Evolutionary conservation across 2,113 vertebrate species (phyloP).

Genomic region (Gnathonemus echidnorhynchus): DNA sequence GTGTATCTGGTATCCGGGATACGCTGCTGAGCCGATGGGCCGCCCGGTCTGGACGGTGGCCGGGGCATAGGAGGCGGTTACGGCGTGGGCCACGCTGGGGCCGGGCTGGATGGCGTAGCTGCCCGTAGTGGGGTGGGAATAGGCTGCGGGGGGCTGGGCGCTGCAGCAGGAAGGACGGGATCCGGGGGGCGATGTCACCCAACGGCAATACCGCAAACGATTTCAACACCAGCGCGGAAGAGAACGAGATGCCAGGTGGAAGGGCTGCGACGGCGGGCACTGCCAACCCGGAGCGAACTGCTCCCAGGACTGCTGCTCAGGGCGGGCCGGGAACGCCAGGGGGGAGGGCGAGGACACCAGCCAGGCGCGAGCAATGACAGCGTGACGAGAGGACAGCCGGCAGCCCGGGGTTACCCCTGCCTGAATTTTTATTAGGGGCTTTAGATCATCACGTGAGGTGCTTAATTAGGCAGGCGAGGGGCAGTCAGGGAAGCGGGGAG

Average conservation of each 20-base stretch:
- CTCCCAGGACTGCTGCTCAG: too few relatives aligned
- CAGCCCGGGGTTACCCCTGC: not conserved
- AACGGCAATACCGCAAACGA: not conserved
- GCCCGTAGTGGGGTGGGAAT: conserved; percentile 54
- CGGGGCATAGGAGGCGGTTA: conserved; percentile 54
- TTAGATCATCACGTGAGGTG: not conserved
- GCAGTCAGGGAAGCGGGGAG: not conserved
- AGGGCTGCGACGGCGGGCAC: not conserved
- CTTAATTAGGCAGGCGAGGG: not conserved
- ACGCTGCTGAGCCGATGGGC: conserved; percentile 44
- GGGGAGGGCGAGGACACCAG: too few relatives aligned
- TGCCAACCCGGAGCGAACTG: not conserved
- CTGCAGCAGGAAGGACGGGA: conserved; percentile 36
- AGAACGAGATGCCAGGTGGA: not conserved
- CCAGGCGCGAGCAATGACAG: not conserved
- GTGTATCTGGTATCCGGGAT: conserved; percentile 50
- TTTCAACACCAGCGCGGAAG: not conserved
- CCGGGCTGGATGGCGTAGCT: conserved; percentile 51
- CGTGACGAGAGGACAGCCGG: not conserved
- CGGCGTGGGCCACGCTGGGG: conserved; percentile 44
- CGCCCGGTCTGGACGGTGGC: conserved; percentile 43
- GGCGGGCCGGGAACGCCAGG: not conserved
- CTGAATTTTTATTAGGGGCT: not conserved
- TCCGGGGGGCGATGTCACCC: not conserved
- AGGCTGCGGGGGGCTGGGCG: conserved; percentile 49